Conservation (phyloP, 2,797 vertebrate species). For the Hozukius guyotensis region DNA sequence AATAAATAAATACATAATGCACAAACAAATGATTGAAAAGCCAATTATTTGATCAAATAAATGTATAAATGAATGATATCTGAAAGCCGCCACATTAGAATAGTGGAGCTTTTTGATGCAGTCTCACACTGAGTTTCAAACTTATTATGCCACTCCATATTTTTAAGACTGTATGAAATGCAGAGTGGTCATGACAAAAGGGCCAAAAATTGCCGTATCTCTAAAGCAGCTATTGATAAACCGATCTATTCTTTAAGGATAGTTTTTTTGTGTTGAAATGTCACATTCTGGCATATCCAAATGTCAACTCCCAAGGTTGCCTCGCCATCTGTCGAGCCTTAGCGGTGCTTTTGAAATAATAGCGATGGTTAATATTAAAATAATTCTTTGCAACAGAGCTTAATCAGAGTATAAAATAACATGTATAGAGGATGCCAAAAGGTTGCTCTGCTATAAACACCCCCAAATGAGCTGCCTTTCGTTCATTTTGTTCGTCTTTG, state of each 20-base stretch:
- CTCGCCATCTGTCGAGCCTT: conserved; percentile 67
- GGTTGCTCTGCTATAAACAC: conserved; percentile 36
- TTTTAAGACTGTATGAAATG: conserved; percentile 43
- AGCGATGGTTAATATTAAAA: conserved; percentile 47
- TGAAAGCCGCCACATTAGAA: conserved; percentile 32
- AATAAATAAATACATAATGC: neutral
- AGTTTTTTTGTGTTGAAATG: conserved; percentile 77
- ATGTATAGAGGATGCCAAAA: conserved; percentile 41
- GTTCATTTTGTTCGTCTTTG: conserved; percentile 45
- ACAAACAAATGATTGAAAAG: conserved; percentile 24
- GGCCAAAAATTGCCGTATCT: conserved; percentile 51
- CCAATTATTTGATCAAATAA: conserved; percentile 23
- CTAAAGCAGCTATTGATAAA: conserved; percentile 73
- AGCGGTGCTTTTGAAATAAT: conserved; percentile 72
- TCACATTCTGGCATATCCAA: conserved; percentile 83
- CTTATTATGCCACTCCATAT: conserved; percentile 21
- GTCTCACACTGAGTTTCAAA: conserved; percentile 36
- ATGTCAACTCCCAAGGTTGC: conserved; percentile 83
- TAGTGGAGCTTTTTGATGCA: conserved; percentile 17
- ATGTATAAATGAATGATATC: conserved; percentile 31
- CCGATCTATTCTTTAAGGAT: conserved; percentile 74
- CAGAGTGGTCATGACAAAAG: conserved; percentile 50
- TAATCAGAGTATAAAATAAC: conserved; percentile 43
- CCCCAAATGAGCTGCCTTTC: conserved; percentile 50
- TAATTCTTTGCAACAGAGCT: neutral